Conservation (phyloP, 1,140 invertebrate species). For the Scaptomyza hsui region DNA sequence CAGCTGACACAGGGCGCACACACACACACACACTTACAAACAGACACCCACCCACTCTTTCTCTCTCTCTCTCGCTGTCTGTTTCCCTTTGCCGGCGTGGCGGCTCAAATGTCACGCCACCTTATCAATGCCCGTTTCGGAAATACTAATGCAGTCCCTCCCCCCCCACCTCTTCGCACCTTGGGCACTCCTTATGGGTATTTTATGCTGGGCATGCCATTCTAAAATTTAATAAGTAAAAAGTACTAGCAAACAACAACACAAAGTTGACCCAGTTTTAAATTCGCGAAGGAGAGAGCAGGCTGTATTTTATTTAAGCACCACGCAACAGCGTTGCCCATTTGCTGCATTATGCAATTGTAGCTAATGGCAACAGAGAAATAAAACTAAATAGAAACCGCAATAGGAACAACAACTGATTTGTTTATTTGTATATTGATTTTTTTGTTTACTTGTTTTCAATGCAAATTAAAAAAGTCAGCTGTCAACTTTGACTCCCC, state of each 20-base stretch:
- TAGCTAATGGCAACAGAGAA: slow-evolving; percentile 46
- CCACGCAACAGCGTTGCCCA: slow-evolving; percentile 4
- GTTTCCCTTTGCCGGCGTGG: slow-evolving; percentile 29
- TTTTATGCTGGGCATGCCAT: neutral
- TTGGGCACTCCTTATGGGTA: neutral
- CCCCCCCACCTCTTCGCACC: neutral
- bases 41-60: slow-evolving; percentile 32
- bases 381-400: neutral
- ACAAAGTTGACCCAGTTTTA: slow-evolving; percentile 57
- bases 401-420: neutral
- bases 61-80: slow-evolving; percentile 4
- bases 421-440: slow-evolving; percentile 62
- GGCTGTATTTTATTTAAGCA: too few relatives aligned
- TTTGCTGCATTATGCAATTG: slow-evolving; percentile 66
- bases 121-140: slow-evolving; percentile 55
- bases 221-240: slow-evolving; percentile 19
- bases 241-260: slow-evolving; percentile 23
- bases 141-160: slow-evolving; percentile 11
- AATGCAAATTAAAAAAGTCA: slow-evolving; percentile 12
- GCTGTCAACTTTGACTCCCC: neutral
- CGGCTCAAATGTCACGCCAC: slow-evolving; percentile 65
- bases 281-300: neutral
- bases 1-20: slow-evolving; percentile 44
- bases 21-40: slow-evolving; percentile 24
- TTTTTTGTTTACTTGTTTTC: slow-evolving; percentile 38